These are phyloP conservation scores for Stegana nigrithorax DNA, from an alignment of 2,888 invertebrate species.

Conservation along the genomic window DNA sequence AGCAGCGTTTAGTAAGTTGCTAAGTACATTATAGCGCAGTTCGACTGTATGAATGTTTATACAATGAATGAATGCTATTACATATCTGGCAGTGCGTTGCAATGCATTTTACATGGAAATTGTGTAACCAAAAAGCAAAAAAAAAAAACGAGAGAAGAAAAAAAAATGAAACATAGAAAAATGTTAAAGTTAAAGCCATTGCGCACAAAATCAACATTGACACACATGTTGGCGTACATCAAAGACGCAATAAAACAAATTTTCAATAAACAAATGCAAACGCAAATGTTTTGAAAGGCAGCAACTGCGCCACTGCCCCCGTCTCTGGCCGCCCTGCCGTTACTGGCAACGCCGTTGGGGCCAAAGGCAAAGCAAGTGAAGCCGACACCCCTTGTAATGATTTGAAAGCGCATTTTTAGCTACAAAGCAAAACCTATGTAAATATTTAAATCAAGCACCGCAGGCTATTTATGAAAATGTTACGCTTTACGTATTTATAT, in stretches of 20 bases:
- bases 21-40: too few species aligned
- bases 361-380: too few species aligned
- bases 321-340: too few species aligned
- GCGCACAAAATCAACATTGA: constrained; percentile 12
- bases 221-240: constrained; percentile 13
- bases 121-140: background rate
- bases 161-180: too few species aligned
- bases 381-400: too few species aligned
- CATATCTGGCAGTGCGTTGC: too few species aligned
- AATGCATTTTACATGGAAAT: background rate
- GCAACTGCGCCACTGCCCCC: too few species aligned
- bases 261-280: constrained; percentile 5
- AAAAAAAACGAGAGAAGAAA: background rate
- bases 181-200: too few species aligned
- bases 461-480: background rate
- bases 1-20: too few species aligned
- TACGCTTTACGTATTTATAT: constrained; percentile 1
- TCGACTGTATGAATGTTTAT: too few species aligned
- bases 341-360: too few species aligned
- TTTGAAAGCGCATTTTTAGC: background rate
- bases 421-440: background rate
- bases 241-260: background rate
- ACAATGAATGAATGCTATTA: too few species aligned
- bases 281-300: constrained; percentile 12
- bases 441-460: background rate